A percentile compares a stretch with the other conserved stretches of the same genome.
Conservation (phyloP, 2,113 vertebrate species). For the Numida meleagris region DNA sequence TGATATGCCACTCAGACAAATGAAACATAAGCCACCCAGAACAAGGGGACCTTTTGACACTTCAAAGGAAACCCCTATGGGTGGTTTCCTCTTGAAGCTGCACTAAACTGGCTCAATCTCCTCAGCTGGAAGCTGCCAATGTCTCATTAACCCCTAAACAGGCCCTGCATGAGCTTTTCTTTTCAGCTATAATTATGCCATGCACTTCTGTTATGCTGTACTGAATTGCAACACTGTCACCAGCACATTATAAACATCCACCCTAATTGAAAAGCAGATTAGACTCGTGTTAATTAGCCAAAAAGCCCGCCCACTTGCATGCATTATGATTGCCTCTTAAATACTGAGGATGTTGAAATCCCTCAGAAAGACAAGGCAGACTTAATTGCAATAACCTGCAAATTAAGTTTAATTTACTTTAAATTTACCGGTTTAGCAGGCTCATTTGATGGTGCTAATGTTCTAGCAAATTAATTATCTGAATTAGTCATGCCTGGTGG, state of each 20-base stretch:
- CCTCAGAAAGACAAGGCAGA: constrained; percentile 90
- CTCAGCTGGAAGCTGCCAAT: constrained; percentile 95
- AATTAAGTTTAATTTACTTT: constrained; percentile 96
- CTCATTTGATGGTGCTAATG: constrained; percentile 97
- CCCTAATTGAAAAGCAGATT: constrained; percentile 96
- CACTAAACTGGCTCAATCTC: constrained; percentile 88
- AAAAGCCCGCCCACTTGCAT: constrained; percentile 87
- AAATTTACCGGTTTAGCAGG: constrained; percentile 94
- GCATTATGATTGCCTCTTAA: constrained; percentile 92
- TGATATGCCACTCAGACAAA: constrained; percentile 99
- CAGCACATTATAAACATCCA: constrained; percentile 84
- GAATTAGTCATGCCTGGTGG: constrained; percentile 98
- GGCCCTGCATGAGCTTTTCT: constrained; percentile 92
- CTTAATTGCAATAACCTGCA: constrained; percentile 98
- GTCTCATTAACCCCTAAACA: constrained; percentile 99
- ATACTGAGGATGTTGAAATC: constrained; percentile 90
- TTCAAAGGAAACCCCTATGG: constrained; percentile 99
- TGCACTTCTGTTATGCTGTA: constrained; percentile 83
- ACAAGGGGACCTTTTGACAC: constrained; percentile 99
- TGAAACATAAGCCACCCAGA: constrained; percentile 99
- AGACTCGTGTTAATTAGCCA: constrained; percentile 87
- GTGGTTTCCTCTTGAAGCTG: constrained; percentile 98
- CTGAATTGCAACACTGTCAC: constrained; percentile 85
- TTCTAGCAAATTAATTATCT: constrained; percentile 99
- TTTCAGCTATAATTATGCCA: constrained; percentile 89